Evolutionary conservation across 2,888 invertebrate species (phyloP).

Genomic region (Gymnosoma rotundatum): DNA sequence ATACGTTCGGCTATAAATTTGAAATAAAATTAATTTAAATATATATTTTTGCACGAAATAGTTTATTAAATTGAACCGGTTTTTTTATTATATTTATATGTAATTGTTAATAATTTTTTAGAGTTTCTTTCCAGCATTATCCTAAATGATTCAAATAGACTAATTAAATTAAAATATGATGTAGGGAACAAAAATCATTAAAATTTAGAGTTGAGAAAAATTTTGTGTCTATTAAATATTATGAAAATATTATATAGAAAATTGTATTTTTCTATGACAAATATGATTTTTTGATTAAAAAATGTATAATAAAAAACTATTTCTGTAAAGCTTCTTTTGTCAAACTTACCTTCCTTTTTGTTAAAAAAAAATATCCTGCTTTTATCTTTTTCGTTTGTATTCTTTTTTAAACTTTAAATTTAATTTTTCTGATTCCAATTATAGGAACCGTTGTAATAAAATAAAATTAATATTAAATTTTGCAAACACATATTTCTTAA

Average conservation of each 20-base stretch:
- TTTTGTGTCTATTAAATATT: background rate
- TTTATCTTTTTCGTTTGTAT: background rate
- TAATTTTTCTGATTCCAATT: constrained; percentile 82
- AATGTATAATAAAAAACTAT: no score
- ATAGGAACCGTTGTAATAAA: constrained; percentile 82
- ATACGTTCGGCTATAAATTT: no score
- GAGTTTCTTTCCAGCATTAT: background rate
- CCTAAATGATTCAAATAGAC: background rate
- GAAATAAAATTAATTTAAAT: no score
- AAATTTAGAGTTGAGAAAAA: background rate
- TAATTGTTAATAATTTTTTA: background rate
- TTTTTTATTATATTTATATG: no score
- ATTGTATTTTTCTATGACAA: no score
- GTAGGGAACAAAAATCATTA: constrained; percentile 59
- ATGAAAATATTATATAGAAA: background rate
- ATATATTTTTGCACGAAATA: no score
- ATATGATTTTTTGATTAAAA: no score
- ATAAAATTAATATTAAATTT: constrained; percentile 82
- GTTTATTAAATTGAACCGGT: no score
- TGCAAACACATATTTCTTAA: constrained; percentile 80
- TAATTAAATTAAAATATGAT: background rate
- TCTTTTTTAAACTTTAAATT: constrained; percentile 54
- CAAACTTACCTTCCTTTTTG: constrained; percentile 41
- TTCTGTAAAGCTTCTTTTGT: constrained; percentile 5
- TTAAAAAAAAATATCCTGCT: constrained; percentile 2